Evolutionary conservation across 1,140 invertebrate species (phyloP).

Genomic region (Pollicipes pollicipes): DNA sequence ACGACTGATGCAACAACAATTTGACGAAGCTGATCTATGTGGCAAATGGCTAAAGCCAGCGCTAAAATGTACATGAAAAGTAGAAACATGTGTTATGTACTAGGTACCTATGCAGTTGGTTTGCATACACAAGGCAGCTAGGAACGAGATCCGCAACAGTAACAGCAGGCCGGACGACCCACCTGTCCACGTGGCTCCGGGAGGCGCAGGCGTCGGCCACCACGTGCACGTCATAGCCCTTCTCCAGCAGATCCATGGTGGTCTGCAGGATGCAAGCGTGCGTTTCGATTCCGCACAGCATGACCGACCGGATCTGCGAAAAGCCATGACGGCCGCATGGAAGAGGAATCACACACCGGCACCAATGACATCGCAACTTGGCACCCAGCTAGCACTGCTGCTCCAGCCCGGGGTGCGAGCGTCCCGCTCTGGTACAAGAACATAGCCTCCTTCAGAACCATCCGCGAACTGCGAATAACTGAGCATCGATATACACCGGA

Average conservation of each 20-base stretch:
- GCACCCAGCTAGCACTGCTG: slow-evolving; percentile 5
- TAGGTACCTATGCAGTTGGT: too few species aligned
- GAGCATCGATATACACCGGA: too few species aligned
- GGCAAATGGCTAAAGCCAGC: too few species aligned
- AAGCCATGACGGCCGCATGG: slow-evolving; percentile 8
- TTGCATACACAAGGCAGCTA: too few species aligned
- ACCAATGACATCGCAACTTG: slow-evolving; percentile 5
- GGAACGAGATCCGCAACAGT: too few species aligned
- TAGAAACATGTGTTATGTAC: too few species aligned
- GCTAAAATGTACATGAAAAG: too few species aligned
- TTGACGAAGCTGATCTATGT: too few species aligned
- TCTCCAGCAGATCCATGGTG: slow-evolving; percentile 35
- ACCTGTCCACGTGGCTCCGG: slow-evolving; percentile 40
- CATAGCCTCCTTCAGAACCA: too few species aligned
- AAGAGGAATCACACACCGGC: slow-evolving; percentile 3
- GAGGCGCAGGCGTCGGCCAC: slow-evolving; percentile 43
- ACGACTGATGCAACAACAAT: not conserved
- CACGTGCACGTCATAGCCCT: slow-evolving; percentile 40
- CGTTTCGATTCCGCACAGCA: slow-evolving; percentile 47
- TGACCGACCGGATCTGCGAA: slow-evolving; percentile 30
- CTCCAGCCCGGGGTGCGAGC: too few species aligned
- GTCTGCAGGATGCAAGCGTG: slow-evolving; percentile 47
- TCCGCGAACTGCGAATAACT: too few species aligned
- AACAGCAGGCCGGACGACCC: slow-evolving; percentile 5
- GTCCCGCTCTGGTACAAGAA: too few species aligned